Percentiles rank a stretch among this genome's conserved stretches.
These are phyloP conservation scores for Lanistes nyassanus DNA, from an alignment of 1,140 invertebrate species.

Conservation along the genomic window DNA sequence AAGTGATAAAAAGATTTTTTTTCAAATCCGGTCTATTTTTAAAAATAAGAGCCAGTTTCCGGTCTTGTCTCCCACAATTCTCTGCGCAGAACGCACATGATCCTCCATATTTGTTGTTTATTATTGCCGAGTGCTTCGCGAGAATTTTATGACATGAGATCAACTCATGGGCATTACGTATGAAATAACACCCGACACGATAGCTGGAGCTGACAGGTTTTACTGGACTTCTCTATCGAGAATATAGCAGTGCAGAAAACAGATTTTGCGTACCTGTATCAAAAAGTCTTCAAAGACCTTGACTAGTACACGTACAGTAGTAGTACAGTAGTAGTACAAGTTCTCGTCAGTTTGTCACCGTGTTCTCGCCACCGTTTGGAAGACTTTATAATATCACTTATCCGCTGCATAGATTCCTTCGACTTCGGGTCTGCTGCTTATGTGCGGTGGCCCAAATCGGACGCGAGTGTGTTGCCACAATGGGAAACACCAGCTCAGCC, in stretches of 20 bases:
- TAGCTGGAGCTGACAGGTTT: not conserved
- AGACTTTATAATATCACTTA: not conserved
- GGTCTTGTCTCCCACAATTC: constrained; percentile 18
- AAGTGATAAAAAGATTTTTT: too few relatives aligned
- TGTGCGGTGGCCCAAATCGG: too few relatives aligned
- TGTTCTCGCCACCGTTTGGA: not conserved
- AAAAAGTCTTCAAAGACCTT: constrained; percentile 19
- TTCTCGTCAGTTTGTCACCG: not conserved
- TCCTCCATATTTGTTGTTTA: constrained; percentile 38
- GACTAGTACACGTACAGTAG: not conserved
- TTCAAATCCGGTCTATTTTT: too few relatives aligned
- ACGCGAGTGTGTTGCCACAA: constrained; percentile 13
- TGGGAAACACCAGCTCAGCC: constrained; percentile 52
- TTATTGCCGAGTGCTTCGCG: not conserved
- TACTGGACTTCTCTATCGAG: not conserved
- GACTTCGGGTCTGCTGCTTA: not conserved
- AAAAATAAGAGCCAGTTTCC: not conserved
- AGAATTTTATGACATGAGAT: not conserved
- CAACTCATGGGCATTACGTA: not conserved
- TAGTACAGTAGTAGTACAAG: not conserved
- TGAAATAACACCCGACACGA: not conserved
- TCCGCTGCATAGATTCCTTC: not conserved
- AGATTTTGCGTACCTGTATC: not conserved
- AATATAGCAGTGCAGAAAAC: not conserved
- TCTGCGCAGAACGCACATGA: constrained; percentile 32